phyloP scores from a whole-genome alignment of 2,888 invertebrate genomes.

The Yponomeuta malinellus region DNA sequence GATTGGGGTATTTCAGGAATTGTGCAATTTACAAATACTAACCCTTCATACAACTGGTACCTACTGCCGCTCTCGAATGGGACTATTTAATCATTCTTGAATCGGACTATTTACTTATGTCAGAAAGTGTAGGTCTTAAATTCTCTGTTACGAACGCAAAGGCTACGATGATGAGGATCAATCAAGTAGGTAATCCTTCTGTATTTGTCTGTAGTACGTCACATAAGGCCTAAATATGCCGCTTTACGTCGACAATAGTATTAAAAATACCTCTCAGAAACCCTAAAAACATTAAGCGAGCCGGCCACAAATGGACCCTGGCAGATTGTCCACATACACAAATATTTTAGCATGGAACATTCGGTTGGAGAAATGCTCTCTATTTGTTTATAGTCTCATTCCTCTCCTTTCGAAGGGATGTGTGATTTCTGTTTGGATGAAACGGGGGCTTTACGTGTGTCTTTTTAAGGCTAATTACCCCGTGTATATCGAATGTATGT shows the following conservation, averaged over 20 bases:
- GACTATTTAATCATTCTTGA: too few species aligned
- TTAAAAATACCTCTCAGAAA: background rate
- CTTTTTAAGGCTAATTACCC: too few species aligned
- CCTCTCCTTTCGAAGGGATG: background rate
- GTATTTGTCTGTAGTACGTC: background rate
- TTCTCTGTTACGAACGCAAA: too few species aligned
- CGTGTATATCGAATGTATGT: too few species aligned
- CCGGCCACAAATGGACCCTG: background rate
- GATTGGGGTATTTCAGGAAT: too few species aligned
- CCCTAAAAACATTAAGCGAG: background rate
- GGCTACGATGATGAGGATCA: too few species aligned
- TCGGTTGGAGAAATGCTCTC: background rate
- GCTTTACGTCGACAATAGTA: background rate
- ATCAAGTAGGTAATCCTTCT: background rate
- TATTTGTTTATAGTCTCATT: background rate
- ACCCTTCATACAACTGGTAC: too few species aligned
- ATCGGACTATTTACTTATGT: too few species aligned
- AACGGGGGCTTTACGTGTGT: too few species aligned
- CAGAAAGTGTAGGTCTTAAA: too few species aligned
- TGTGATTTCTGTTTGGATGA: background rate
- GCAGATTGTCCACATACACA: background rate
- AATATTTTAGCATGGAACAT: background rate
- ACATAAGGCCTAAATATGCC: background rate
- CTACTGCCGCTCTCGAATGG: too few species aligned
- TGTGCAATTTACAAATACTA: too few species aligned